Percentiles rank a stretch among this genome's conserved stretches.
Conservation (phyloP, 2,888 invertebrate genomes). For the Brachypterus glaber region DNA sequence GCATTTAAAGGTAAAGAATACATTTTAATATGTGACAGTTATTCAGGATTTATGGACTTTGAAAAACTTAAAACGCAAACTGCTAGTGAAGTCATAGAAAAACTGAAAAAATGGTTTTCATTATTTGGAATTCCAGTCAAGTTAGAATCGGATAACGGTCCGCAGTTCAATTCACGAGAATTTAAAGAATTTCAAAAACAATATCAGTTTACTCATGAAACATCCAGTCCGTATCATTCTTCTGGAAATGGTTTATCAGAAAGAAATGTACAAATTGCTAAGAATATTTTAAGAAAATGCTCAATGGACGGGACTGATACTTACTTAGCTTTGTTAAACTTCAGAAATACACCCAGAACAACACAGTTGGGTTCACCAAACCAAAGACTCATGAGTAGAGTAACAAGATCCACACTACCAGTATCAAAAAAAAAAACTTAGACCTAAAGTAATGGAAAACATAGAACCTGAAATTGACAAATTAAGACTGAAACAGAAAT, state of each 20-base stretch:
- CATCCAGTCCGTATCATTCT: slow-evolving; percentile 5
- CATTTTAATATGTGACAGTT: slow-evolving; percentile 4
- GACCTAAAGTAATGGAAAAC: slow-evolving; percentile 3
- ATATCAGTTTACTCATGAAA: slow-evolving; percentile 6
- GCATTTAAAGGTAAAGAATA: slow-evolving; percentile 4
- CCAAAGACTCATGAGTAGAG: slow-evolving; percentile 4
- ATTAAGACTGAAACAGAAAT: not conserved
- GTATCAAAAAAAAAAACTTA: not conserved
- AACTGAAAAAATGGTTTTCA: slow-evolving; percentile 9
- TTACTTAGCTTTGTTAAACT: slow-evolving; percentile 1
- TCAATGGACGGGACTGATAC: not conserved
- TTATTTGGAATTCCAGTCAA: slow-evolving; percentile 9
- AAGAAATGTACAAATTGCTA: slow-evolving; percentile 1
- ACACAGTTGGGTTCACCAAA: not conserved
- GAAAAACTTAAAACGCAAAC: slow-evolving; percentile 3
- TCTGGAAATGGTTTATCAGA: slow-evolving; percentile 4
- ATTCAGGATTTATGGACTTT: slow-evolving; percentile 7
- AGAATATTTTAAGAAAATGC: slow-evolving; percentile 1
- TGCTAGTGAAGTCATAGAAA: slow-evolving; percentile 2
- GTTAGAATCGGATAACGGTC: slow-evolving; percentile 7
- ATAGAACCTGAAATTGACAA: not conserved
- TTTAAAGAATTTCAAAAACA: slow-evolving; percentile 6
- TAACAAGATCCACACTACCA: slow-evolving; percentile 3
- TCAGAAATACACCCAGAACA: slow-evolving; percentile 3
- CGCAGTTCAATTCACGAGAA: slow-evolving; percentile 8